Base-by-base conservation (phyloP, 1,140 invertebrate species). In the Drosophila eugracilis region DNA sequence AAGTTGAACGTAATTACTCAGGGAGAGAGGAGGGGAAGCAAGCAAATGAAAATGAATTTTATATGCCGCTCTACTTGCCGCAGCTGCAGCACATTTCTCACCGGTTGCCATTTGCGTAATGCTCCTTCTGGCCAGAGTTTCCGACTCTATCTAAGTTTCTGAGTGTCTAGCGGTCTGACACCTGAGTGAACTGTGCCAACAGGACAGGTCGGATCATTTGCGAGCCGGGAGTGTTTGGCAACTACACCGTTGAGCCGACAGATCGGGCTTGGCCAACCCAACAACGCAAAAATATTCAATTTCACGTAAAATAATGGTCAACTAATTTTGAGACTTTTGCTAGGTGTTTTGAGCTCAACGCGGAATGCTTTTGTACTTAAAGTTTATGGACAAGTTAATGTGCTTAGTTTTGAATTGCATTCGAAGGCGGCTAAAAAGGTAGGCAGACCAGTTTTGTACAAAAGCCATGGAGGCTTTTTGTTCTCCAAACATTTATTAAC, bases 131-230 rank as follows among this genome's bases (percentile, higher is more conserved):
- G 49, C 39, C 15, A 22, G 41, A 47, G 17, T 26, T 7, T 24
- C 21, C 42, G 22, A 45, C n/a, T 42, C 10, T 12, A 41, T 15
- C 41, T 7, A 17, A 17, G 21, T 37, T 34, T 36, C 19, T 36
- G 19, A 14, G 12, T 36, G 52, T 36, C 30, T 21, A 26, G 2
- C 15, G 48, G 37, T 72, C 78, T 77, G 79, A 78, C 75, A 80
- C 65, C 75, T 86, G 81, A 80, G 73, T 74, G 73, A 85, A 80
- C 60, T 76, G 47, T 75, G 63, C 45, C 71, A 72, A 50, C 58
- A 47, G 72, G 59, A 66, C 71, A 73, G 70, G 70, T 73, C 70
- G 70, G 28, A 44, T 53, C 41, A 47, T 36, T 73, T 73, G 48
- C 63, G 28, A 28, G 42, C 42, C 63, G 60, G 63, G 47, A 67